Base-by-base conservation (phyloP, 2,797 vertebrate species). In the Tragelaphus eurycerus region DNA sequence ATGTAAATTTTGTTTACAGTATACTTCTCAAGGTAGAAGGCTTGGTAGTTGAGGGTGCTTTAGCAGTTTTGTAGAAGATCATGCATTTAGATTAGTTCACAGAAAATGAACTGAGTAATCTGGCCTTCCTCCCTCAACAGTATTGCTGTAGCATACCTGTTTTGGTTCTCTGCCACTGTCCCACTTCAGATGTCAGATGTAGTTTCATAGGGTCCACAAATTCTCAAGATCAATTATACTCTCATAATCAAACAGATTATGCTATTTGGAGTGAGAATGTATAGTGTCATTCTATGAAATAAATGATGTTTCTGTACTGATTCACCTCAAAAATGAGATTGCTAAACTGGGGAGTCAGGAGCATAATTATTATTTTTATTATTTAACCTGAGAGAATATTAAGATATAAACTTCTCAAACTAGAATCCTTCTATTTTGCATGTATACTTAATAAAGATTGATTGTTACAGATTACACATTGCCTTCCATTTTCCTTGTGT, bases 311-410 rank as follows among this genome's bases (percentile, higher is more conserved):
- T 90, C 57, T 76, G 34, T 84, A 46, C 52, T 87, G 57, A 86
- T 86, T 88, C 62, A 50, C 46, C 59, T 96, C 34, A 78, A 9
- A 78, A 97, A 15, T 57, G 16, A 21, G 17, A 90, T 25, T 67
- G 38, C 81, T 86, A 67, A 88, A 6, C 71, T 90, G 21, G 55
- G 27, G 9, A 95, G 38, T 60, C 64, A 67, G 54, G 50, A 97
- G 46, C 85, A 71, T 59, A 67, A 64, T 78, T 84, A 38, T 89
- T 97, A 5, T 67, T 91, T 85, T 87, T 31, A 82, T 74, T 97
- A 84, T 92, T 93, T 94, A 84, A 74, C 89, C 31, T 92, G 52
- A 86, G 43, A 52, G 15, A 92, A 60, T 90, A 81, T 48, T 96
- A 94, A 97, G 43, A 89, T 76, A 11, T 74, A 86, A 76, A 48